Percentiles rank a stretch among this genome's conserved stretches.
phyloP scores from a whole-genome alignment of 2,113 vertebrate genomes.

The Theropithecus gelada region DNA sequence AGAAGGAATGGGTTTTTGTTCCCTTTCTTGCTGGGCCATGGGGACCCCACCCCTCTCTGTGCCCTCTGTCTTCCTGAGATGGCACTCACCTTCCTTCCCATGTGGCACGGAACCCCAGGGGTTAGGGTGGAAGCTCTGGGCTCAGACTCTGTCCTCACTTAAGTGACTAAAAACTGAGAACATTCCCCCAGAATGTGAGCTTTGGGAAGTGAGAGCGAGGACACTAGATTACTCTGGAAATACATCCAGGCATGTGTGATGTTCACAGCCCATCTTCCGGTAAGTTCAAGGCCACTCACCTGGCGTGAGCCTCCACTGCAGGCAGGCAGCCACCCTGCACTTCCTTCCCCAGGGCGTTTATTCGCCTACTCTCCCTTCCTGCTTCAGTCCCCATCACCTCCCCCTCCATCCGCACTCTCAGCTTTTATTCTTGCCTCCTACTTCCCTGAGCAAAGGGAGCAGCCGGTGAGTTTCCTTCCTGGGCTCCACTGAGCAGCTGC shows the following conservation, averaged over 20 bases:
- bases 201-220: not conserved
- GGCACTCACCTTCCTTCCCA: not conserved
- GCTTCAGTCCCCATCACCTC: not conserved
- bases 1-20: not conserved
- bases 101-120: not conserved
- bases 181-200: not conserved
- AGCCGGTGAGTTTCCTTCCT: not conserved
- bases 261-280: not conserved
- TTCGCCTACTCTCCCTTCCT: not conserved
- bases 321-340: rapidly evolving
- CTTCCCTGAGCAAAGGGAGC: not conserved
- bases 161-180: not conserved
- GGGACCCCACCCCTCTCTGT: not conserved
- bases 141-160: not conserved
- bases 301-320: not conserved
- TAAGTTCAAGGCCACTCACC: not conserved
- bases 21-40: not conserved
- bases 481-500: not conserved
- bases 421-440: conserved; percentile 24
- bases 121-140: not conserved
- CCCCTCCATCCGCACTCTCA: not conserved
- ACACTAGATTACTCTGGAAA: not conserved
- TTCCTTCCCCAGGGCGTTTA: not conserved
- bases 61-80: not conserved
- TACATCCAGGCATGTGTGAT: not conserved